phyloP scores from a whole-genome alignment of 2,113 vertebrate genomes.

The Rhadina sibilatrix region DNA sequence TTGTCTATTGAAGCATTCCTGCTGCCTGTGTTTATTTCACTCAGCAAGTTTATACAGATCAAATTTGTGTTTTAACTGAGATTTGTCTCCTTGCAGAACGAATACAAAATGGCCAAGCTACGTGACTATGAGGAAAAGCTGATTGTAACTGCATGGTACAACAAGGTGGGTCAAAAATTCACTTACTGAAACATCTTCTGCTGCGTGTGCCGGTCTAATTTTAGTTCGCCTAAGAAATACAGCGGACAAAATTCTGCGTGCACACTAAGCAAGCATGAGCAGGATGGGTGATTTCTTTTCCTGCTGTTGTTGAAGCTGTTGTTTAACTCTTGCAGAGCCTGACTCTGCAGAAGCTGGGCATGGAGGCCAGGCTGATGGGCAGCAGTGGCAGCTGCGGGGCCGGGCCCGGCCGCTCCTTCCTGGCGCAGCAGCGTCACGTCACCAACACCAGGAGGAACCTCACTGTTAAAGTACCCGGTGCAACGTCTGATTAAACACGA shows the following conservation, averaged over 20 bases:
- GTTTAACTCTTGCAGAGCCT: slow-evolving; percentile 78
- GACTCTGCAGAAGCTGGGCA: slow-evolving; percentile 91
- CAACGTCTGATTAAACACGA: slow-evolving; percentile 79
- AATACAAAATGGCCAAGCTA: slow-evolving; percentile 89
- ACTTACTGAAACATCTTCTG: neutral
- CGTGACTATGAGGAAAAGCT: slow-evolving; percentile 94
- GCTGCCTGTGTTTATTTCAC: neutral
- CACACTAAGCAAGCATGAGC: accelerated
- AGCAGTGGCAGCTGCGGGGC: slow-evolving; percentile 60
- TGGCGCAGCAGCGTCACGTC: slow-evolving; percentile 91
- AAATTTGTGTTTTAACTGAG: neutral
- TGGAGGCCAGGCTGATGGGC: slow-evolving; percentile 86
- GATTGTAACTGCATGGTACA: slow-evolving; percentile 96
- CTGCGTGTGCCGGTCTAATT: neutral
- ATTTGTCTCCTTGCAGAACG: slow-evolving; percentile 71
- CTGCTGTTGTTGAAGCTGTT: neutral
- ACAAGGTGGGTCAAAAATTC: slow-evolving; percentile 81
- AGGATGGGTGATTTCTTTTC: accelerated
- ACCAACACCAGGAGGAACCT: slow-evolving; percentile 84
- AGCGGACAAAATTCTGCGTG: neutral
- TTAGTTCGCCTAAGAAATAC: neutral
- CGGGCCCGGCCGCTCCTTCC: slow-evolving; percentile 83
- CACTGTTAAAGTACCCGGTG: slow-evolving; percentile 80
- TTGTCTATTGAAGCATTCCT: neutral
- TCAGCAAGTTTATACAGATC: neutral